Evolutionary conservation across 2,888 invertebrate species (phyloP).

Genomic region (Metopia argyrocephala): DNA sequence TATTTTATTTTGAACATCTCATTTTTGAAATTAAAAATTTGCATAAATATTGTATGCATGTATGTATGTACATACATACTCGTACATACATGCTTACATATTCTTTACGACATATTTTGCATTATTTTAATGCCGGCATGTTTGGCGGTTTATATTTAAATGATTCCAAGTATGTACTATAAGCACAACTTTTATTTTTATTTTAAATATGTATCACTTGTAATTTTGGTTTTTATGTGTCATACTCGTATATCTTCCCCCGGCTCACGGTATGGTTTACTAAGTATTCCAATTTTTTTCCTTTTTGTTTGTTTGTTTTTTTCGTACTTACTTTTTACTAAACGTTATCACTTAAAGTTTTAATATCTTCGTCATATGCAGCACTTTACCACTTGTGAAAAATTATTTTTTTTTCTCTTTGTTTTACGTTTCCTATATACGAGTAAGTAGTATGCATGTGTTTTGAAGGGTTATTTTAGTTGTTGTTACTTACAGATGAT

Average conservation of each 20-base stretch:
- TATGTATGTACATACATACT: neutral
- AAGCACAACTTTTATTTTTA: slow-evolving; percentile 32
- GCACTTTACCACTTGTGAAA: slow-evolving; percentile 37
- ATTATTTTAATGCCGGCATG: neutral
- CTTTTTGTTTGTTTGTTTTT: neutral
- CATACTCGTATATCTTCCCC: too few relatives aligned
- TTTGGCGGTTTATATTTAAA: neutral
- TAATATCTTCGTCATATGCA: slow-evolving; percentile 19
- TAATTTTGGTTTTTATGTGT: too few relatives aligned
- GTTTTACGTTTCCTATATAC: too few relatives aligned
- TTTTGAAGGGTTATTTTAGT: neutral
- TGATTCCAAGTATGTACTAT: neutral
- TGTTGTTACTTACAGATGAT: neutral
- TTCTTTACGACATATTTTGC: neutral
- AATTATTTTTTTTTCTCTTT: neutral
- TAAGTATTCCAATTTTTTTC: neutral
- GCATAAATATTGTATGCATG: neutral
- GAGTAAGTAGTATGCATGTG: too few relatives aligned
- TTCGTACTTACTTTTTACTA: neutral
- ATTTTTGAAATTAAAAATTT: too few relatives aligned
- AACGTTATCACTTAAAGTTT: neutral
- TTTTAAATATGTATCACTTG: too few relatives aligned
- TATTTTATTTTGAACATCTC: neutral
- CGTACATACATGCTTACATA: too few relatives aligned
- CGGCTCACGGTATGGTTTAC: neutral